Base-by-base conservation (phyloP, 2,113 vertebrate genomes). In the Gymnorhina tibicen region DNA sequence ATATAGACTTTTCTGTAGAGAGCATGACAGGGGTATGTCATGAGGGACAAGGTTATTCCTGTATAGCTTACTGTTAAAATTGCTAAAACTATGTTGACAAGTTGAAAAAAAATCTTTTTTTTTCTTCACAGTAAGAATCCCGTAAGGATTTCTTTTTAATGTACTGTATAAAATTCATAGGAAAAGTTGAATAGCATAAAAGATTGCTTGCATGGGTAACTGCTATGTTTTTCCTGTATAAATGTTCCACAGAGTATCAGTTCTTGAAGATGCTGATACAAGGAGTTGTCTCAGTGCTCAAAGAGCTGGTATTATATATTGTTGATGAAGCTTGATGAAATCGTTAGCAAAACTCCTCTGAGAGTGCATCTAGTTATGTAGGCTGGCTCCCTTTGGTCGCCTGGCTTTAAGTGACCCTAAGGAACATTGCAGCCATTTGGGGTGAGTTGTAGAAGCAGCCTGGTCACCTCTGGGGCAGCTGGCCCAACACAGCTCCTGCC, bases 1-100 rank as follows among this genome's bases (percentile, higher is more conserved):
- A 30, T 93, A 66, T 47, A 46, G 75, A 74, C 77, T 81, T 94
- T 93, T 76, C 77, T 87, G 44, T 75, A 62, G 84, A 69, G 84
- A 94, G 13, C 22, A 47, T 75, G 44, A 75, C 1, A 1, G 73
- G 27, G 37, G 17, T 91, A n/a, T 69, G 16, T 91, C 44, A 75
- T 1, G 3, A 68, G 69, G 60, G 89, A 91, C 35, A 75, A 60
- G 30, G 37, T 74, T 78, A 24, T 70, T 84, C 24, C 64, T 86
- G 16, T 78, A 12, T 50, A 75, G 56, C 66, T 94, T 79, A 60
- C 80, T 72, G 58, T 68, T 75, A 75, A 79, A 87, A 89, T 59
- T 44, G 72, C 52, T 82, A 79, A 84, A 91, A 49, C 26, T 82
- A 12, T 60, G 52, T 85, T 95, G 93, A 37, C 63, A 94, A 75